A percentile compares a stretch with the other conserved stretches of the same genome.
phyloP scores from a whole-genome alignment of 1,140 invertebrate genomes.

The Myzus persicae region DNA sequence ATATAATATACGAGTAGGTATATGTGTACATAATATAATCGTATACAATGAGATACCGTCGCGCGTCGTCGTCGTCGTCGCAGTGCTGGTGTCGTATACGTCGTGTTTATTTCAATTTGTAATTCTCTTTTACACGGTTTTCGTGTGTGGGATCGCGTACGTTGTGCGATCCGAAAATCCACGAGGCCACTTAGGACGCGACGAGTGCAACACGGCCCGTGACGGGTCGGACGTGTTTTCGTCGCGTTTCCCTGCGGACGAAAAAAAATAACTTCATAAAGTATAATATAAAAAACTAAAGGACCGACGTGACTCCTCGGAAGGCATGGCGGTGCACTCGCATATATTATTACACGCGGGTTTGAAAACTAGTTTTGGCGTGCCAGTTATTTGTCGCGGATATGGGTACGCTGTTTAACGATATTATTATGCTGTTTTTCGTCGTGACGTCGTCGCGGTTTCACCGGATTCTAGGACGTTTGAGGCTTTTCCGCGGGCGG shows the following conservation, averaged over 20 bases:
- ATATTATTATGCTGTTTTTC: neutral
- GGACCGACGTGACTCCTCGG: neutral
- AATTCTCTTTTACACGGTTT: constrained; percentile 38
- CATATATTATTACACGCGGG: neutral
- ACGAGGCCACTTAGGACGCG: neutral
- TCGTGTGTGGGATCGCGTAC: constrained; percentile 19
- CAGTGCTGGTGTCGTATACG: neutral
- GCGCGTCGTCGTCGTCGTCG: neutral
- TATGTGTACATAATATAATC: neutral
- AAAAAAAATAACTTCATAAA: neutral
- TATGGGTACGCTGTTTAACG: neutral
- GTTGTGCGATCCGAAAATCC: neutral
- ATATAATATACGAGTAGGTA: neutral
- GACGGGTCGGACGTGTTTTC: neutral
- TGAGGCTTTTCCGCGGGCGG: neutral
- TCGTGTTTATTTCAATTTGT: constrained; percentile 32
- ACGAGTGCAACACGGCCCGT: neutral
- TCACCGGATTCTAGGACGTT: neutral
- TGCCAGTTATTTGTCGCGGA: neutral
- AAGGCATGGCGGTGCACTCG: neutral
- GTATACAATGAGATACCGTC: neutral
- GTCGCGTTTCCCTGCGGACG: neutral
- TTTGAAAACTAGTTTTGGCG: neutral
- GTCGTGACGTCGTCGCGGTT: neutral
- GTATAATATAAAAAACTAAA: neutral